Evolutionary conservation across 2,888 invertebrate genomes (phyloP).

Genomic region (Leucania comma): DNA sequence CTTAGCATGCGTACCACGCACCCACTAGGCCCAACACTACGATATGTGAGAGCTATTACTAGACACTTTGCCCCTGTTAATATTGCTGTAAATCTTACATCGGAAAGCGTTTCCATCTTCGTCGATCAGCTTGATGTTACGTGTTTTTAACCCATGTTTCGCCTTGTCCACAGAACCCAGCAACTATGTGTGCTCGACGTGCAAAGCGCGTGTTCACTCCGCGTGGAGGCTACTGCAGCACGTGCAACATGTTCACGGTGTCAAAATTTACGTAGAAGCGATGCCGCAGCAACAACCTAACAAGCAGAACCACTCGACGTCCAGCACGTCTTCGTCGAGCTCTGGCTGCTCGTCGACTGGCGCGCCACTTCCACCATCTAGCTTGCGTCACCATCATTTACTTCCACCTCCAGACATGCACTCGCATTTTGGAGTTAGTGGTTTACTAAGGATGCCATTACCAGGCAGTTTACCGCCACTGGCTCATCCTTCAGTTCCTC

Average conservation of each 20-base stretch:
- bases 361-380: slow-evolving; percentile 91
- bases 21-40: slow-evolving; percentile 88
- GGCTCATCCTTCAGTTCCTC: slow-evolving; percentile 93
- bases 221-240: slow-evolving; percentile 99
- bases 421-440: slow-evolving; percentile 94
- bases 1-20: slow-evolving; percentile 87
- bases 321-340: slow-evolving; percentile 90
- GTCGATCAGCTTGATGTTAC: slow-evolving; percentile 58
- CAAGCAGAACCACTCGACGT: slow-evolving; percentile 91
- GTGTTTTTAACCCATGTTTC: slow-evolving; percentile 70
- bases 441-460: slow-evolving; percentile 94
- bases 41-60: slow-evolving; percentile 91
- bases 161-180: slow-evolving; percentile 95
- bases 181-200: slow-evolving; percentile 98
- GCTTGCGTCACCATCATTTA: slow-evolving; percentile 92
- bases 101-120: slow-evolving; percentile 76
- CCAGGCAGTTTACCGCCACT: slow-evolving; percentile 92
- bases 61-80: slow-evolving; percentile 90
- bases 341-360: slow-evolving; percentile 89
- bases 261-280: slow-evolving; percentile 96
- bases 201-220: slow-evolving; percentile 97
- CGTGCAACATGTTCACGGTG: slow-evolving; percentile 98
- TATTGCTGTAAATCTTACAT: slow-evolving; percentile 88
- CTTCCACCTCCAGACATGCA: slow-evolving; percentile 94
- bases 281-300: slow-evolving; percentile 82